Evolutionary conservation across 2,113 vertebrate species (phyloP).

Genomic region (Atherinomorus stipes): DNA sequence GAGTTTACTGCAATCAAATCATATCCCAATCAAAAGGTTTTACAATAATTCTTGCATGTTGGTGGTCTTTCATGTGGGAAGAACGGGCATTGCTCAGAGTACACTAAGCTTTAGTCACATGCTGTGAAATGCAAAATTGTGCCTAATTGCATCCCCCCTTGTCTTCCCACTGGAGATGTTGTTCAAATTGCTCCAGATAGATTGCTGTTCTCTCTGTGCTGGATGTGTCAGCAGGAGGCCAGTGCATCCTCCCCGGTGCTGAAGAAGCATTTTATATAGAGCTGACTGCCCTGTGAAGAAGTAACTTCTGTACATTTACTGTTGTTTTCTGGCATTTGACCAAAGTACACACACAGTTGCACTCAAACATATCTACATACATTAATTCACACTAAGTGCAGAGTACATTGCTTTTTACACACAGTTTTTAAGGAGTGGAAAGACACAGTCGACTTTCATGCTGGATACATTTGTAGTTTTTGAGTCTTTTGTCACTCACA

Average conservation of each 20-base stretch:
- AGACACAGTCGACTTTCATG: slow-evolving; percentile 29
- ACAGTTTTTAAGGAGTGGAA: slow-evolving; percentile 38
- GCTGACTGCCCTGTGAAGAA: slow-evolving; percentile 25
- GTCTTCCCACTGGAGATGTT: slow-evolving; percentile 39
- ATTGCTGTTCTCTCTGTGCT: slow-evolving; percentile 45
- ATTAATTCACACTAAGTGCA: not conserved
- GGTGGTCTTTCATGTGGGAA: no score
- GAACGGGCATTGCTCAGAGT: no score
- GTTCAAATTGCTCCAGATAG: slow-evolving; percentile 51
- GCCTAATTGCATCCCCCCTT: slow-evolving; percentile 26
- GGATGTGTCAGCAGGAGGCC: slow-evolving; percentile 57
- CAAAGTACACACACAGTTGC: not conserved
- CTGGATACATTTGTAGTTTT: slow-evolving; percentile 30
- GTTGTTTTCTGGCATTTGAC: slow-evolving; percentile 17
- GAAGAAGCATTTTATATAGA: slow-evolving; percentile 59
- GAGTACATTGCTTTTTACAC: slow-evolving; percentile 19
- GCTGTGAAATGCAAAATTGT: slow-evolving; percentile 37
- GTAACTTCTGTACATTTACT: slow-evolving; percentile 12
- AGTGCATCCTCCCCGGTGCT: slow-evolving; percentile 55
- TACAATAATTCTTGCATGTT: no score
- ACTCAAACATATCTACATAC: not conserved
- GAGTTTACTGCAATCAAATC: no score
- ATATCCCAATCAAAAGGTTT: no score
- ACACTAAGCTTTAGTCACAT: slow-evolving; percentile 27
- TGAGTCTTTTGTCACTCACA: slow-evolving; percentile 51